These are phyloP conservation scores for Tethea ocularis DNA, from an alignment of 2,888 invertebrate genomes.

Conservation along the genomic window DNA sequence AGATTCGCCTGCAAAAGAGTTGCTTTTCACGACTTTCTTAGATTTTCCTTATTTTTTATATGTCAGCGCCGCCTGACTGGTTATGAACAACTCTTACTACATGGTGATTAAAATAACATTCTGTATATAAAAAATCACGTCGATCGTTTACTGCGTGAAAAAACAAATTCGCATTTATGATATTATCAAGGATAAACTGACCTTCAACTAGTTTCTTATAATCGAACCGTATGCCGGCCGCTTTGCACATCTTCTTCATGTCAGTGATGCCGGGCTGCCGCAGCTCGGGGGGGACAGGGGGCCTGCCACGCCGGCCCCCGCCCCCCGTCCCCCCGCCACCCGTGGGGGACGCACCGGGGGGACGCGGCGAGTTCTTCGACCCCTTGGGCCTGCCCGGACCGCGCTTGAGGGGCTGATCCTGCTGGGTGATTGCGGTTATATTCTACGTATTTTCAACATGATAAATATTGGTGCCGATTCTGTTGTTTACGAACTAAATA, in stretches of 20 bases:
- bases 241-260: constrained; percentile 81
- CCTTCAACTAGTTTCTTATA: constrained; percentile 80
- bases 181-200: constrained; percentile 36
- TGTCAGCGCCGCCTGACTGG: too few species aligned
- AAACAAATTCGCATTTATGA: too few species aligned
- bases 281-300: constrained; percentile 75
- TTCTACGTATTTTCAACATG: constrained; percentile 9
- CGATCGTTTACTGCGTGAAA: too few species aligned
- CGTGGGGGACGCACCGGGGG: constrained; percentile 18
- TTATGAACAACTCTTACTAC: too few species aligned
- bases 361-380: constrained; percentile 57
- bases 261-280: constrained; percentile 77
- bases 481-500: too few species aligned
- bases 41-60: too few species aligned
- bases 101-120: too few species aligned
- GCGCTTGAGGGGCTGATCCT: constrained; percentile 68
- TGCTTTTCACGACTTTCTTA: too few species aligned
- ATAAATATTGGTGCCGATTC: too few species aligned
- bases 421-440: constrained; percentile 10
- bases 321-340: constrained; percentile 27
- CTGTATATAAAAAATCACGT: too few species aligned
- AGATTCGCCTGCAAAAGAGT: too few species aligned
- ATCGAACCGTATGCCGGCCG: constrained; percentile 78
- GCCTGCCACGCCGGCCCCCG: constrained; percentile 64
- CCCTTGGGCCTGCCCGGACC: constrained; percentile 75